These are phyloP conservation scores for Oxystoma pomonae DNA, from an alignment of 2,888 invertebrate species.

Conservation along the genomic window DNA sequence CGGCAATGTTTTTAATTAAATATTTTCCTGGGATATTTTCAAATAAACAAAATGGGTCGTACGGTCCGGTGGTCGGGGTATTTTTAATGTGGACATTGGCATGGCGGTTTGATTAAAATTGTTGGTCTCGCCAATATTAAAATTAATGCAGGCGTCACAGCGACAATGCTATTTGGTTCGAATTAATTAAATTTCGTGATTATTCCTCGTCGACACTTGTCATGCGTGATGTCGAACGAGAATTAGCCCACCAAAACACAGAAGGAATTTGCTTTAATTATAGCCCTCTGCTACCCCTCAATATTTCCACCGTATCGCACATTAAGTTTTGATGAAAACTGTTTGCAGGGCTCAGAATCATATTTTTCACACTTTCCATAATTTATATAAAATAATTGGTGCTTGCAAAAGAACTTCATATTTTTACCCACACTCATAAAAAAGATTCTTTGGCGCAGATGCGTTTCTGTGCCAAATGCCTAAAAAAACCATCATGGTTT, in stretches of 20 bases:
- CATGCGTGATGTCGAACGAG: constrained; percentile 4
- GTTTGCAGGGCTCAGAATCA: too few species aligned
- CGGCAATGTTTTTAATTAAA: background rate
- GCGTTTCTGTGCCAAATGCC: too few species aligned
- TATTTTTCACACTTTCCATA: too few species aligned
- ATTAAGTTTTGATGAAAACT: background rate
- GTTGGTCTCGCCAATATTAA: background rate
- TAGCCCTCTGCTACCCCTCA: background rate
- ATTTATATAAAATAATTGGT: too few species aligned
- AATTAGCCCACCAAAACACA: background rate
- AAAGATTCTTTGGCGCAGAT: too few species aligned
- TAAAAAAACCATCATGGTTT: too few species aligned
- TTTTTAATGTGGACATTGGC: background rate
- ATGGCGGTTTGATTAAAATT: background rate
- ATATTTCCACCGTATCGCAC: background rate
- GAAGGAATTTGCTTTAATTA: background rate
- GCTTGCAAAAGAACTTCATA: too few species aligned
- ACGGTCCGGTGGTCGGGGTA: background rate
- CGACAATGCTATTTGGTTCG: background rate
- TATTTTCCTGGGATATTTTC: background rate
- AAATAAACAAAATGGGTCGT: background rate
- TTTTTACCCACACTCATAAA: too few species aligned
- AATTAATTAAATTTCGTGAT: constrained; percentile 5
- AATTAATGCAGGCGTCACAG: background rate
- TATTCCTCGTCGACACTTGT: constrained; percentile 1